Percentiles rank a stretch among this genome's conserved stretches.
phyloP scores from a whole-genome alignment of 2,113 vertebrate species.

The Mus musculus region GRCm39 chr2:158275001-158275500 shows the following conservation, averaged over 20 bases:
- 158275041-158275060: not conserved
- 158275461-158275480: conserved; percentile 39
- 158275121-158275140: conserved; percentile 38
- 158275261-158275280: not conserved
- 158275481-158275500: conserved; percentile 18
- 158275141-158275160: conserved; percentile 33
- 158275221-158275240: conserved; percentile 8
- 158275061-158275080: not conserved
- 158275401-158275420: not conserved
- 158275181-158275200: not conserved
- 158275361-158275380: conserved; percentile 46
- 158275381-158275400: conserved; percentile 27
- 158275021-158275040: not conserved
- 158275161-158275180: conserved; percentile 29
- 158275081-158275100: not conserved
- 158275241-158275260: not conserved
- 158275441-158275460: not conserved
- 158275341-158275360: conserved; percentile 38
- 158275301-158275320: conserved; percentile 28
- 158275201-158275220: conserved; percentile 39
- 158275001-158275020: not conserved
- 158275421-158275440: conserved; percentile 35
- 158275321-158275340: not conserved
- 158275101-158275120: conserved; percentile 1
- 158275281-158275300: not conserved